Conservation (phyloP, 2,797 vertebrate genomes). For the Allobates femoralis region DNA sequence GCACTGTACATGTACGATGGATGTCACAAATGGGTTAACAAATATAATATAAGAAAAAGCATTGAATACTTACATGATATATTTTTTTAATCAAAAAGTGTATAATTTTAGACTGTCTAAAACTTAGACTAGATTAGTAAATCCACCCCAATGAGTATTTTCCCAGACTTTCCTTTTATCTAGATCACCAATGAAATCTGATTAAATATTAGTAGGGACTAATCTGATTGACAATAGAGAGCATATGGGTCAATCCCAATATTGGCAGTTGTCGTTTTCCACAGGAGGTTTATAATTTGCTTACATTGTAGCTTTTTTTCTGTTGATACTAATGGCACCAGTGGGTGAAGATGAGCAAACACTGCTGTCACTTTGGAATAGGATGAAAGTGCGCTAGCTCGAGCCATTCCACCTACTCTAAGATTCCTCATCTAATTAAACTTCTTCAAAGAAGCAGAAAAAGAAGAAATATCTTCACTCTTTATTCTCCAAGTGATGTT, state of each 20-base stretch:
- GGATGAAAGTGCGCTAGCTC: slow-evolving; percentile 16
- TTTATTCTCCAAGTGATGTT: slow-evolving; percentile 49
- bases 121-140: too few species aligned
- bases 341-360: background rate
- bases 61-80: too few species aligned
- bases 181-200: background rate
- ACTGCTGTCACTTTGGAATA: slow-evolving; percentile 22
- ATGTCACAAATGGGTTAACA: too few species aligned
- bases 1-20: too few species aligned
- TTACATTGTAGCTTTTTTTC: background rate
- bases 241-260: background rate
- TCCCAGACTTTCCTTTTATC: background rate
- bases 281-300: background rate
- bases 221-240: background rate
- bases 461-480: slow-evolving; percentile 27
- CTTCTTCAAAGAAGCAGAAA: slow-evolving; percentile 40
- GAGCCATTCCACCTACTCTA: background rate
- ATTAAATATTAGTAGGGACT: background rate
- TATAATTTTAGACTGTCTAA: too few species aligned
- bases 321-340: background rate
- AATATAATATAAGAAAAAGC: too few species aligned
- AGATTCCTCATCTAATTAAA: slow-evolving; percentile 35
- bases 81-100: too few species aligned
- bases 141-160: background rate
- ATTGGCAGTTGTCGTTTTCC: background rate